phyloP scores from a whole-genome alignment of 2,797 vertebrate species.

The Anas bahamensis region DNA sequence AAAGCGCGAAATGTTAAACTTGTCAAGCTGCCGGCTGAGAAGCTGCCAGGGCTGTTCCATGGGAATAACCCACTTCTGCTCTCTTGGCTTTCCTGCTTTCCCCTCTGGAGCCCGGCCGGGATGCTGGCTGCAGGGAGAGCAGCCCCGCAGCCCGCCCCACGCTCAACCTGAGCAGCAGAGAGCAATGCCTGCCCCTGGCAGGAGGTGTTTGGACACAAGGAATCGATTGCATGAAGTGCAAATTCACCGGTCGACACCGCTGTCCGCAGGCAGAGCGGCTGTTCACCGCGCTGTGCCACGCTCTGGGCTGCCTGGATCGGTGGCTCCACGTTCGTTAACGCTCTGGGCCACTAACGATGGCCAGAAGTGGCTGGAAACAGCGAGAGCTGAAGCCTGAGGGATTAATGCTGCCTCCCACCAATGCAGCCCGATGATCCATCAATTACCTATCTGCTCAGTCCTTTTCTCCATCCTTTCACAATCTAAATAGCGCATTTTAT shows the following conservation, averaged over 20 bases:
- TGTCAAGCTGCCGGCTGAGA: neutral
- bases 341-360: neutral
- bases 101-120: neutral
- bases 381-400: slow-evolving; percentile 25
- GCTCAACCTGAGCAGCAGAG: neutral
- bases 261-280: neutral
- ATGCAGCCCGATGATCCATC: slow-evolving; percentile 4
- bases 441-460: slow-evolving; percentile 73
- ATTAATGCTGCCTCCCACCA: slow-evolving; percentile 30
- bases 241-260: neutral
- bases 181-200: neutral
- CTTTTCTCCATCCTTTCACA: slow-evolving; percentile 68
- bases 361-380: slow-evolving; percentile 35
- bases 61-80: neutral
- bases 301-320: neutral
- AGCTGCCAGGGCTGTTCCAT: neutral
- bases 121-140: neutral
- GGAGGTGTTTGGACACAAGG: slow-evolving; percentile 31
- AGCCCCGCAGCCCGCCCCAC: neutral
- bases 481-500: slow-evolving; percentile 78
- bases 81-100: neutral
- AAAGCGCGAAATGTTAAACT: neutral
- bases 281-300: rapidly evolving
- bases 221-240: slow-evolving; percentile 25
- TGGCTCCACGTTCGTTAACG: neutral